Evolutionary conservation across 2,888 invertebrate genomes (phyloP), one percentile per base, ranked within the genome.

Genomic region (Hoplodrina ambigua): DNA sequence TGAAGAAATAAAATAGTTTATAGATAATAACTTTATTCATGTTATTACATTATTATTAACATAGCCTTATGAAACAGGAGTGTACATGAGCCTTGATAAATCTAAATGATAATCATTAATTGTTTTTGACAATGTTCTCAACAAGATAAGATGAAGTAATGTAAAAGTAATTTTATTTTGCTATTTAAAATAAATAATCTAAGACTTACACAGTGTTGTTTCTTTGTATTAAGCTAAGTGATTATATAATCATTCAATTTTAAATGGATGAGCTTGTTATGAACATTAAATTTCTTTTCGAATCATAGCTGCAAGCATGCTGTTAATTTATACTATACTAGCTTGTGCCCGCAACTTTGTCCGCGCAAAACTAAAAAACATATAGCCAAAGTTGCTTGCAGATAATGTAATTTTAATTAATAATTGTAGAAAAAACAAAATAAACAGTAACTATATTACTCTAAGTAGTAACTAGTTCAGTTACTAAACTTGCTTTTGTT

Each of bases 121-220:
- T 83, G 76, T 82, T 83, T 75, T 79, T 49, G 64, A 78, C 76
- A 71, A 80, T 67, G 69, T 69, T 55, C 73, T 73, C 71, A 69
- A 81, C 58, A 74, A 72, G 57, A 66, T 78, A 72, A 70, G 75
- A 83, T 82, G 62, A 74, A 55, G 20, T 67, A 71, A 78, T 81
- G 75, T 85, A 86, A 85, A 84, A 82, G 79, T 87, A 84, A 85
- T 83, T 80, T 87, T 85, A 87, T 87, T 88, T 87, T 87, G 79
- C 78, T 86, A 88, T 85, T 86, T 85, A 84, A 83, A 88, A 86
- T 88, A 89, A 86, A 88, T 87, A 84, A 74, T 80, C 52, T 85
- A 86, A 86, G 81, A 73, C 66, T 62, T 62, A 17, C 67, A 60
- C 2, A 25, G 58, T 68, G 62, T 79, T 70, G 56, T 49, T 64